Percentiles rank a stretch among this genome's conserved stretches.
Conservation (phyloP, 2,113 vertebrate genomes). For the human (Homo sapiens) region GRCh38 chr2:5754501-5755000, state of each 20-base stretch:
- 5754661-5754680: neutral
- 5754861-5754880: too few relatives aligned
- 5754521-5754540: rapidly evolving
- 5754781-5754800: neutral
- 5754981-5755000: neutral
- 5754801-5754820: rapidly evolving
- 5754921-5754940: neutral
- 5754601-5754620: neutral
- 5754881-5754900: neutral
- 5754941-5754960: neutral
- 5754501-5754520: rapidly evolving
- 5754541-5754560: rapidly evolving
- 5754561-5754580: neutral
- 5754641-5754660: neutral
- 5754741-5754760: neutral
- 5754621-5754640: rapidly evolving
- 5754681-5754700: too few relatives aligned
- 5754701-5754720: neutral
- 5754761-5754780: too few relatives aligned
- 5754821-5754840: neutral
- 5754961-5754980: neutral
- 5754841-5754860: too few relatives aligned
- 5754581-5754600: rapidly evolving
- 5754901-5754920: neutral
- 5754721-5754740: rapidly evolving